Base-by-base conservation (phyloP, 2,888 invertebrate genomes). In the Synanthedon formicaeformis region DNA sequence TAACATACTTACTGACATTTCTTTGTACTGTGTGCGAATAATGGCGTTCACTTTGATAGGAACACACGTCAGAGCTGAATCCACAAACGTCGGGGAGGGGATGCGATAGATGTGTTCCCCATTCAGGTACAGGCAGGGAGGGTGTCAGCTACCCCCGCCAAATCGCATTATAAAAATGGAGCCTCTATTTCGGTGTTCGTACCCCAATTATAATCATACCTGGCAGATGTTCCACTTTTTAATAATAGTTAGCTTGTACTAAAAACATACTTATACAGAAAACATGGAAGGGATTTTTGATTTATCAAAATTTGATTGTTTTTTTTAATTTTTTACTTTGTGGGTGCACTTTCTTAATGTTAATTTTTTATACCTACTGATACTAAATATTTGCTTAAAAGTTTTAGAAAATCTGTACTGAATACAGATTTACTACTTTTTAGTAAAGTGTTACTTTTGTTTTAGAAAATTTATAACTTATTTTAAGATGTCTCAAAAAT, bases 401-500 rank as follows among this genome's bases (percentile, higher is more conserved):
- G 10, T 34, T 34, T 34, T 34, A 34, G 34, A 10, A 34, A 34
- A 34, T 34, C 10, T 34, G 34, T 34, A 34, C 10, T 27, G 8
- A 27, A 27, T 27, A 8, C 27, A 27, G 1, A 27, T 27, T 8
- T 8, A 27, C 8, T 27, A 27, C 27, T 27, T 27, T 27, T 27
- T 8, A 27, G 27, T 27, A 27, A 23, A 23, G 3, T 23, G 3
- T 23, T 4, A 4, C 16, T 16, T 16, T n/a, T n/a, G n/a, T n/a
- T n/a, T 16, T 4, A 23, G 18, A 3, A 23, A 23, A 23, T 23
- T 23, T 23, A 23, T 5, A 23, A 23, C 8, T 10, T 8, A 34
- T 34, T 10, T 34, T 34, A 34, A 80, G 75, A 83, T 81, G 74
- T 78, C 75, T 82, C 84, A 85, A 83, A 81, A 84, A 85, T 82